Evolutionary conservation across 2,888 invertebrate species (phyloP).

Genomic region (Macrosoma leucophasiata): DNA sequence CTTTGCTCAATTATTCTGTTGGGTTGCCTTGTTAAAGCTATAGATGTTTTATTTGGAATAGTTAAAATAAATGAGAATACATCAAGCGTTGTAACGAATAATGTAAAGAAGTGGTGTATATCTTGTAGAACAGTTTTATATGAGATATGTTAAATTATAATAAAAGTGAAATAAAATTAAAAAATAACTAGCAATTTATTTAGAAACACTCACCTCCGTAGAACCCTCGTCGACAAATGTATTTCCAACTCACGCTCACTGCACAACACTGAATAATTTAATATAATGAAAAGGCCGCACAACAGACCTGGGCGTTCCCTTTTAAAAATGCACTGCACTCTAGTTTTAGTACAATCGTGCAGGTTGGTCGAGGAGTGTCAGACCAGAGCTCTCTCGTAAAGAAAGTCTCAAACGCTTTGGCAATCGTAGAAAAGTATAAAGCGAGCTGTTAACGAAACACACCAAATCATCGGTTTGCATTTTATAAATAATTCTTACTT

Average conservation of each 20-base stretch:
- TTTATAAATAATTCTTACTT: too few species aligned
- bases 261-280: slow-evolving; percentile 69
- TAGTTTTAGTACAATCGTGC: slow-evolving; percentile 63
- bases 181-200: slow-evolving; percentile 46
- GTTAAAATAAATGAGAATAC: too few species aligned
- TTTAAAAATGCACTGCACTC: slow-evolving; percentile 74
- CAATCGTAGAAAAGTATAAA: too few species aligned
- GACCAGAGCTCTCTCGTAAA: slow-evolving; percentile 61
- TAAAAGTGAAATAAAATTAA: too few species aligned
- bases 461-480: slow-evolving; percentile 9
- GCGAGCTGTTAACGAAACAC: slow-evolving; percentile 9
- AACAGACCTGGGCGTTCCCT: slow-evolving; percentile 59
- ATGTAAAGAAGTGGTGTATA: too few species aligned
- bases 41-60: too few species aligned
- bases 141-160: too few species aligned
- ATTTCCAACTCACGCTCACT: slow-evolving; percentile 49
- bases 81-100: too few species aligned
- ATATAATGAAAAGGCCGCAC: slow-evolving; percentile 67
- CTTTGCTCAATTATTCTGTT: slow-evolving; percentile 27
- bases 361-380: slow-evolving; percentile 67
- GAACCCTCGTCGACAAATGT: slow-evolving; percentile 39
- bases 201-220: slow-evolving; percentile 41
- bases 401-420: slow-evolving; percentile 37
- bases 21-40: slow-evolving; percentile 11
- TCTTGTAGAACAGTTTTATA: too few species aligned